Evolutionary conservation across 1,140 invertebrate genomes (phyloP), one percentile per base, ranked within the genome.

Genomic region (Bombus picipes): DNA sequence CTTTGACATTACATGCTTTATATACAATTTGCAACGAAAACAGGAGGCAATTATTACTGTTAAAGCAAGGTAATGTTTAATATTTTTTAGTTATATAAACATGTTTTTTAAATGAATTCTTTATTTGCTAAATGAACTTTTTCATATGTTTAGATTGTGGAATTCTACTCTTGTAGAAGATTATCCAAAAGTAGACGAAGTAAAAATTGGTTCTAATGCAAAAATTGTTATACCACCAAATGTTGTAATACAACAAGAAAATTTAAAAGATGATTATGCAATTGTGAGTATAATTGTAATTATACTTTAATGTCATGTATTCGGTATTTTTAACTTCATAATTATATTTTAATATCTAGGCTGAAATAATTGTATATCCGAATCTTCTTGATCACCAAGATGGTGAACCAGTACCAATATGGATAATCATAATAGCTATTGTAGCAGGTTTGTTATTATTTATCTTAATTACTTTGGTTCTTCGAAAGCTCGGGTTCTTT

Each of bases 401-500:
- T 80, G 96, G 96, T 41, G 97, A 97, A 89, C 96, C 96, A 22
- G 96, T 98, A 2, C 97, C 97, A 9, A 95, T 97, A 73, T 98
- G 98, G 97, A 97, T 98, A 71, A 98, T 98, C 73, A 97, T 98
- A 81, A 95, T 98, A 9, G 97, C 98, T 57, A 96, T 98, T 41
- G 95, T 98, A 74, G 97, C 97, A 3, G 98, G 98, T 34, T 93
- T 99, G 28, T 93, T 98, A 83, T 94, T 99, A 5, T 95, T 99
- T 39, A 96, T 98, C 15, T 89, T 98, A 1, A 94, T 98, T 47
- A 97, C 97, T n/a, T 95, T 98, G 37, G 94, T 97, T 8, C 93
- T 99, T 39, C 98, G 97, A 97, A 98, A 97, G 95, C 95, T 97
- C 47, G 98, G 98, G 70, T 99, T 99, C 96, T 99, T 99, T 95